A percentile compares a stretch with the other conserved stretches of the same genome.
These are phyloP conservation scores for Drosophila demipolita DNA, from an alignment of 2,888 invertebrate species.

Conservation along the genomic window DNA sequence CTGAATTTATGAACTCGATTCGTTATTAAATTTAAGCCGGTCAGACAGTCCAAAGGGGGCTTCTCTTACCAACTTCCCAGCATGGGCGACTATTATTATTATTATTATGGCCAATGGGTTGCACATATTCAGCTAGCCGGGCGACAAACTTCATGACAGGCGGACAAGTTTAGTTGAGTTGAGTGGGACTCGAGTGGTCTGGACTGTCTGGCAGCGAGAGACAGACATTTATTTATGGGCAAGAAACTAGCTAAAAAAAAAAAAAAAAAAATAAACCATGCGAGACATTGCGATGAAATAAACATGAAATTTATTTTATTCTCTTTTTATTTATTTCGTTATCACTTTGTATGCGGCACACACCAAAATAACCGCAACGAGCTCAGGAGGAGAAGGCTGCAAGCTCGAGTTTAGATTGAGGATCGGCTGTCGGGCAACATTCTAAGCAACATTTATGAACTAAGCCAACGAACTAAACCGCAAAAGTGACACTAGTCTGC, in stretches of 20 bases:
- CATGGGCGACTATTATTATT: slow-evolving; percentile 18
- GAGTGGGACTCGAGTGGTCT: slow-evolving; percentile 1
- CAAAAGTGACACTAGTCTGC: slow-evolving; percentile 60
- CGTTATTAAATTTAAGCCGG: slow-evolving; percentile 64
- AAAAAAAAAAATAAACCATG: slow-evolving; percentile 29
- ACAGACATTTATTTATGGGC: slow-evolving; percentile 50
- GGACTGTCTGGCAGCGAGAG: background rate
- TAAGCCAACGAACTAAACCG: slow-evolving; percentile 58
- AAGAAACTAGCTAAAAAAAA: slow-evolving; percentile 64
- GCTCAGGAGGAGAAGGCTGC: background rate
- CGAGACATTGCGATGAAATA: slow-evolving; percentile 63
- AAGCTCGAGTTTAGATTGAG: slow-evolving; percentile 31
- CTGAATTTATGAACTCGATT: slow-evolving; percentile 66
- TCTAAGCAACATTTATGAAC: slow-evolving; percentile 68
- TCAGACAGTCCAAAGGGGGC: slow-evolving; percentile 27
- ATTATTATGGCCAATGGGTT: slow-evolving; percentile 32
- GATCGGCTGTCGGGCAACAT: slow-evolving; percentile 39
- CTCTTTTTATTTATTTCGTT: slow-evolving; percentile 80
- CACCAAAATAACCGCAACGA: slow-evolving; percentile 42
- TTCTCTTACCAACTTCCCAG: background rate
- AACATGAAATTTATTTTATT: slow-evolving; percentile 78
- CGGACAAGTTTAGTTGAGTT: background rate
- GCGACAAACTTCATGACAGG: slow-evolving; percentile 71
- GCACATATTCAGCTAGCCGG: slow-evolving; percentile 44
- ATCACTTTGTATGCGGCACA: slow-evolving; percentile 76